Base-by-base conservation (phyloP, 2,797 vertebrate genomes). In the Clarias pachynema region DNA sequence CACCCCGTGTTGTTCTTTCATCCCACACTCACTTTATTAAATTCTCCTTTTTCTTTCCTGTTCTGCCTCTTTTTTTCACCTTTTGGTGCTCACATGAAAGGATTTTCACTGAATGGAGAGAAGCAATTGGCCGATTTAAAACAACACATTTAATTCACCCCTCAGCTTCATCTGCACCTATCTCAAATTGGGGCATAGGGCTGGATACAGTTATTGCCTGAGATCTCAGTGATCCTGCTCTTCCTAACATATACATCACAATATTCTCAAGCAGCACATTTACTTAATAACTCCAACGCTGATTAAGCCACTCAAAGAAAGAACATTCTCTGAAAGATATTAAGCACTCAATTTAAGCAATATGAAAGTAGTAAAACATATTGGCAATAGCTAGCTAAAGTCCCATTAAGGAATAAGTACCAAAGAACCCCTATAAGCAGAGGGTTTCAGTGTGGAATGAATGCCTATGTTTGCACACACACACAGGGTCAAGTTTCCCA, bases 1-100 rank as follows among this genome's bases (percentile, higher is more conserved):
- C 91, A 91, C 92, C 88, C 68, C 22, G 24, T 89, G 79, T 84
- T 87, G 65, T 83, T 88, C 78, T 86, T 87, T 70, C 87, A 83
- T 79, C 87, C 82, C 77, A 83, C 74, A 92, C 91, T 88, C 86
- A 90, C 83, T 90, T 91, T 89, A 91, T 92, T 92, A 91, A 90
- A 89, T 85, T 86, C 57, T n/a, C 77, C 83, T 81, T 72, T 84
- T 18, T 66, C 80, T 66, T 80, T 86, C 65, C 3, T 57, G 65
- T 84, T 79, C 83, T 60, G 24, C 88, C 86, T 88, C 81, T 78
- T 37, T 77, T 69, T 82, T 57, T 3, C n/a, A 70, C 85, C 63
- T 65, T 73, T 77, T 44, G 66, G 24, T 57, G 62, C 72, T 65
- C 72, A 82, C 62, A 68, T 78, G 80, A 82, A 82, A 78, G 31